Base-by-base conservation (phyloP, 2,888 invertebrate genomes). In the Drosophila monieri region DNA sequence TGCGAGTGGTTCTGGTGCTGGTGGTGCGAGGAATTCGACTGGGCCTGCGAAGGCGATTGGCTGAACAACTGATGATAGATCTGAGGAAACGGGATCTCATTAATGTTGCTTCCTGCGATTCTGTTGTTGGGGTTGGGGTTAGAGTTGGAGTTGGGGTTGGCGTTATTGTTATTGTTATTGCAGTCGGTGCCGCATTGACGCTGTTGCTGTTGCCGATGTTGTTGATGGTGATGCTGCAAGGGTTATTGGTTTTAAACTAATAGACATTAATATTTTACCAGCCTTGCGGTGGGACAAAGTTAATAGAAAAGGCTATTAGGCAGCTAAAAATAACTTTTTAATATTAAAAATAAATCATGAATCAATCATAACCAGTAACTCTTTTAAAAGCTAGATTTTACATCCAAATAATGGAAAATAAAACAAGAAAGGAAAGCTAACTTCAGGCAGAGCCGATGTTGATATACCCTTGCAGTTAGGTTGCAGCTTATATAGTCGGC, bases 191-290 rank as follows among this genome's bases (percentile, higher is more conserved):
- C n/a, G 4, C 6, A 6, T 3, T 35, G 14, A 15, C 39, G 39
- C 6, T 39, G 39, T 39, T 35, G 35, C 1, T 35, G 35, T 4
- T 12, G 35, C 5, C 12, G 35, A 35, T n/a, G 4, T n/a, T 35
- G 35, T n/a, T 12, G 35, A 35, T 35, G 35, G 18, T 72, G 83
- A 1, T 77, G 79, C 15, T 62, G 80, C 27, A 27, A 27, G 2
- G 9, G 27, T 9, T 1, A 43, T 78, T 12, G 12, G 35, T 5
- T 35, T n/a, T 12, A n/a, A 35, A n/a, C 12, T 35, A n/a, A 35
- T n/a, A 35, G 1, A 12, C 35, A 35, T 35, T n/a, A 35, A 35
- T 35, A 35, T 35, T 35, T 35, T 35, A n/a, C 27, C 27, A 27
- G 27, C 27, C 27, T 9, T 3, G 27, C 27, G 27, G 9, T 27